phyloP scores from a whole-genome alignment of 1,140 invertebrate species.

The Saccostrea glomerata region DNA sequence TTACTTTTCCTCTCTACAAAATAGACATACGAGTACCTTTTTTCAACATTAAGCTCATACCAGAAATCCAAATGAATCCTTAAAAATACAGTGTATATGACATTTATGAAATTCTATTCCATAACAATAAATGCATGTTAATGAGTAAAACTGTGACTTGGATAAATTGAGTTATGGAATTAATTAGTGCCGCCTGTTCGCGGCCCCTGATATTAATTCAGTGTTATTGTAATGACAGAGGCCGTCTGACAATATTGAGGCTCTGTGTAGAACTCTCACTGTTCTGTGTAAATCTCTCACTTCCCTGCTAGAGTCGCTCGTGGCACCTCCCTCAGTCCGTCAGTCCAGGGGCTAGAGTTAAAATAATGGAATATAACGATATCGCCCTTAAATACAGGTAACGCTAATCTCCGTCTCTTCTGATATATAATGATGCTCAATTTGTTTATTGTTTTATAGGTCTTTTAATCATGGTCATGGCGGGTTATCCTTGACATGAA shows the following conservation, averaged over 20 bases:
- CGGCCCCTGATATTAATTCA: constrained; percentile 10
- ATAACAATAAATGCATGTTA: neutral
- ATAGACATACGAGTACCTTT: too few relatives aligned
- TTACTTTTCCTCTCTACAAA: too few relatives aligned
- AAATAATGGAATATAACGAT: neutral
- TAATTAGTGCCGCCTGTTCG: neutral
- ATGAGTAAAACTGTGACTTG: neutral
- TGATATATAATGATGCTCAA: neutral
- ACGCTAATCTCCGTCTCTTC: neutral
- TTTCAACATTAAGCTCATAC: too few relatives aligned
- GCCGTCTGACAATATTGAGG: neutral
- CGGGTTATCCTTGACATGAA: too few relatives aligned
- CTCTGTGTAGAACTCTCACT: too few relatives aligned
- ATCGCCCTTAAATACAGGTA: constrained; percentile 8
- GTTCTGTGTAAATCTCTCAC: too few relatives aligned
- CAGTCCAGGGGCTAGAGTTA: neutral
- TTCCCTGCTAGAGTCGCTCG: neutral
- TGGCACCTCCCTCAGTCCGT: neutral
- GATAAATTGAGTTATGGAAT: neutral
- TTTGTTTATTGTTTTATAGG: too few relatives aligned
- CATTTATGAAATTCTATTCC: neutral
- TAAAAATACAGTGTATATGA: neutral
- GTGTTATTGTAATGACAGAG: neutral
- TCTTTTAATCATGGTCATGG: too few relatives aligned
- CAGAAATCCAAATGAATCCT: too few relatives aligned